Conservation (phyloP, 1,140 invertebrate genomes). For the Listronotus bonariensis region DNA sequence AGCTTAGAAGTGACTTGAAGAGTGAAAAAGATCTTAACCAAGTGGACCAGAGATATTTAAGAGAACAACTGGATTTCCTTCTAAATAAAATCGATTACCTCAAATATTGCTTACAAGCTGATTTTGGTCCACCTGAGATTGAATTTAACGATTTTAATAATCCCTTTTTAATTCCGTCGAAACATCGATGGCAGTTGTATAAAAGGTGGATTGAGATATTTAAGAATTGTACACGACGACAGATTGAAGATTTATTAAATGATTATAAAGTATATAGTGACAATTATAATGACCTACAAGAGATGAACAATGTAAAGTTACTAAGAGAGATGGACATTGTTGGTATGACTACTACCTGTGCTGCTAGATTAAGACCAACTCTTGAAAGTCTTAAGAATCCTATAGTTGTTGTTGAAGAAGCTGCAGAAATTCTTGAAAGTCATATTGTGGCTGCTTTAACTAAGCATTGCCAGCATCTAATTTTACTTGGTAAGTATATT, state of each 20-base stretch:
- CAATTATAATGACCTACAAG: background rate
- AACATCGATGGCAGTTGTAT: background rate
- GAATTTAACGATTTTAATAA: background rate
- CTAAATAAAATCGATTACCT: too few species aligned
- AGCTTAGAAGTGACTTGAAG: too few species aligned
- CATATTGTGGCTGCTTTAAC: constrained; percentile 15
- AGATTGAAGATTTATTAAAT: background rate
- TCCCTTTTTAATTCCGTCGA: background rate
- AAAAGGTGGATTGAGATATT: background rate
- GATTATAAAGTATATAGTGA: background rate
- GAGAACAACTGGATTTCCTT: too few species aligned
- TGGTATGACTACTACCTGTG: constrained; percentile 78
- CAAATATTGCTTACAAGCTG: background rate
- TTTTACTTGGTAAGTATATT: constrained; percentile 56
- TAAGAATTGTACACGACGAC: background rate
- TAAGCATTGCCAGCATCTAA: constrained; percentile 61
- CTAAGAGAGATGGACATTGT: constrained; percentile 56
- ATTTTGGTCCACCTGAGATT: background rate
- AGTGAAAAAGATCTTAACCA: too few species aligned
- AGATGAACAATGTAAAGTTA: constrained; percentile 1
- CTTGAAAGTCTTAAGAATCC: constrained; percentile 65
- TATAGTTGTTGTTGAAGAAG: constrained; percentile 73
- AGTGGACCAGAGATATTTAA: too few species aligned
- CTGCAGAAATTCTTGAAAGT: constrained; percentile 15
- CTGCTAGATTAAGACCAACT: constrained; percentile 67